Base-by-base conservation (phyloP, 2,797 vertebrate species). In the Chelon labrosus region DNA sequence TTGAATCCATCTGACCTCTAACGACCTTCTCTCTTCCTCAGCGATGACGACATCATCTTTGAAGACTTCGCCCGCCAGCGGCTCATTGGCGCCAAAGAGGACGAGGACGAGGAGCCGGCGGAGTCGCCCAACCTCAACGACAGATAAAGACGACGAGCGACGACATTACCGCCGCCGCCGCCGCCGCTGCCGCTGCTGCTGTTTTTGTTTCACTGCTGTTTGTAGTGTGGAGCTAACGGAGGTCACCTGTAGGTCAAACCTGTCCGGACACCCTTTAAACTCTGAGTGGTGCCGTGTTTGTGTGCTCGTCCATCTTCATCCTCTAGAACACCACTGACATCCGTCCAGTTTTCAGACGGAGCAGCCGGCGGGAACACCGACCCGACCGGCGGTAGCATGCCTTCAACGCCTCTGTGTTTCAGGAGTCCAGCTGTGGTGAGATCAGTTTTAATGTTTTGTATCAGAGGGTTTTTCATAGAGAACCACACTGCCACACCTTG, bases 11-110 rank as follows among this genome's bases (percentile, higher is more conserved):
- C 10, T 10, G 47, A 50, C 3, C 47, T 9, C 47, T 70, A 52
- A 78, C 27, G 2, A 27, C n/a, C 2, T 14, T 50, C 38, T 65
- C 16, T n/a, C 9, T 51, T 31, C 8, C 19, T 12, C 64, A 98
- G 97, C 1, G 97, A 99, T 1, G 97, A 99, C 3, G 97, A 98
- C 94, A 97, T 98, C 73, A 96, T 99, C 57, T 99, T 99, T 0
- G 97, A 99, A 85, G 97, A 99, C 91, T 99, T 98, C 7, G 97
- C 97, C 38, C 96, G 97, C 11, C 97, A 99, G 93, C 92, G 97
- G 71, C 96, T 99, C 86, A 97, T 96, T 8, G 96, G 96, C 3
- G 93, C 95, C 41, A 97, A 97, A 80, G 96, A 87, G 53, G 85
- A 97, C 0, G 97, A 99, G 16, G 97, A 98, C 0, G 96, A 98